Base-by-base conservation (phyloP, 2,797 vertebrate genomes). In the Sebastes diploproa region DNA sequence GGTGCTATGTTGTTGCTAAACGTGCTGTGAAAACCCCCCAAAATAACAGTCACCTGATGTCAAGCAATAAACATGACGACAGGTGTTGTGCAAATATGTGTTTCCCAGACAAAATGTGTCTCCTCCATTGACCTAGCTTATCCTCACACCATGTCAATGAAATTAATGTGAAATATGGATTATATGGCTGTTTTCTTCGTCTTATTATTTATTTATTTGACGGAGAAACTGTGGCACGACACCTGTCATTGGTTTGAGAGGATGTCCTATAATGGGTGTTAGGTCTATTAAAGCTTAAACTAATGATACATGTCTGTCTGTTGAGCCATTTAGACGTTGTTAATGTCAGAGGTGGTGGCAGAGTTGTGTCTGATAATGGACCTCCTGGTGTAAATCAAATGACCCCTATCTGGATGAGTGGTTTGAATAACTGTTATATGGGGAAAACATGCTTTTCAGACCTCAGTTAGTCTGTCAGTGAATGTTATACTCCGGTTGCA, bases 251-350 rank as follows among this genome's bases (percentile, higher is more conserved):
- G 56, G 42, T 46, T 46, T 46, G 16, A 4, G 7, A 78, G 25
- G 34, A 12, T 80, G 78, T 81, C 78, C 75, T 69, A 78, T 83
- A 78, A 84, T 65, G 82, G 7, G 34, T 77, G 69, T 46, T 46
- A 46, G 42, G 42, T 46, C 16, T n/a, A 52, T 52, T 52, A 10
- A 36, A 36, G 20, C 6, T 50, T 52, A 2, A 54, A 63, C 13
- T 14, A 18, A 7, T 4, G 55, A 58, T 9, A 6, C 7, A 66
- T 27, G 2, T 3, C 1, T 36, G 56, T 0, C 30, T 77, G 5
- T 22, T 7, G n/a, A 63, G 11, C 9, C 34, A 42, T 27, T 29
- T 18, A 1, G 4, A 18, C 7, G 18, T 10, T 22, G 7, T 63
- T n/a, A 46, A 34, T n/a, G 29, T 14, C 20, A 67, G 56, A 70